These are phyloP conservation scores for Prunella himalayana DNA, from an alignment of 2,113 vertebrate species.

Conservation along the genomic window DNA sequence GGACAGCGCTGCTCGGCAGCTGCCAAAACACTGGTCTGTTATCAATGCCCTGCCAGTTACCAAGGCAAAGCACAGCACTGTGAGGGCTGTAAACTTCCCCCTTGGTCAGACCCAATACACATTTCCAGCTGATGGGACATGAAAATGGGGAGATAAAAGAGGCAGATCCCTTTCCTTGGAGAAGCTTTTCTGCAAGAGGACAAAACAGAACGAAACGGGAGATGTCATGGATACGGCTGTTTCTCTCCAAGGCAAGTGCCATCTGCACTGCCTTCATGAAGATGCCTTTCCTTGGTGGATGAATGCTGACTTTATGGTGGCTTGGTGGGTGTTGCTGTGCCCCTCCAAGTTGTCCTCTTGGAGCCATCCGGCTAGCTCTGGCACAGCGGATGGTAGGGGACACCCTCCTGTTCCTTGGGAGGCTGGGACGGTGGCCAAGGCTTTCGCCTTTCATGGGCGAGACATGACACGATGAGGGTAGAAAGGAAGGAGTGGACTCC, in stretches of 20 bases:
- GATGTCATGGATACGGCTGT: accelerated
- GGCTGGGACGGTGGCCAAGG: too few species aligned
- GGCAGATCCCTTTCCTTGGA: not conserved
- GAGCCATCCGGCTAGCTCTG: too few species aligned
- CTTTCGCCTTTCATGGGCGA: too few species aligned
- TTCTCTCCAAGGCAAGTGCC: not conserved
- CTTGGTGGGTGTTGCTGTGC: too few species aligned
- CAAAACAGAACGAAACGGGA: not conserved
- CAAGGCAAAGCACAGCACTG: not conserved
- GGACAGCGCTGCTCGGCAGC: not conserved
- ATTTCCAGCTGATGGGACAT: not conserved
- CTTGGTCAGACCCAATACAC: not conserved
- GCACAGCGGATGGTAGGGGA: too few species aligned
- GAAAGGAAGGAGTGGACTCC: too few species aligned
- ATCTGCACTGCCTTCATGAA: not conserved
- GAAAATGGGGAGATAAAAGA: not conserved
- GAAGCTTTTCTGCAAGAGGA: not conserved
- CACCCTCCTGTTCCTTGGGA: too few species aligned
- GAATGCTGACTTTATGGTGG: not conserved
- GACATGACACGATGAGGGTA: too few species aligned
- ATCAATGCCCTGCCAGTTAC: not conserved
- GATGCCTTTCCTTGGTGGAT: not conserved
- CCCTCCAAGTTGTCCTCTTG: too few species aligned
- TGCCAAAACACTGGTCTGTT: not conserved
- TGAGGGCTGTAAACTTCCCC: not conserved